Evolutionary conservation across 2,113 vertebrate genomes (phyloP), one percentile per base, ranked within the genome.

Genomic region (Platysternon megacephalum): DNA sequence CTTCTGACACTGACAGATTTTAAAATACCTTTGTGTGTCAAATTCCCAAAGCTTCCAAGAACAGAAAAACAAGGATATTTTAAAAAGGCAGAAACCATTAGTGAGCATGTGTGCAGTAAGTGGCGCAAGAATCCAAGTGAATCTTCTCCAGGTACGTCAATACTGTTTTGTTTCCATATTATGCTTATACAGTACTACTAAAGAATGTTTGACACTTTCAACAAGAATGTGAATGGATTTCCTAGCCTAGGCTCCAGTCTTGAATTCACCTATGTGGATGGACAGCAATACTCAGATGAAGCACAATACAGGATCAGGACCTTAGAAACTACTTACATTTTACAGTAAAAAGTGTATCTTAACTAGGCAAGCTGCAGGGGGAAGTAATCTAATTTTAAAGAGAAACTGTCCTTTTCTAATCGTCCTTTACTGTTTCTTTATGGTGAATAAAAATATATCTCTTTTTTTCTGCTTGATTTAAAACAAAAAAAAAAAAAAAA

Each of bases 1-100:
- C 85, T 96, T 97, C 48, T 93, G 94, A 96, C 92, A 93, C 87
- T 85, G 87, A 17, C 79, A 95, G 91, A 93, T 51, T 97, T 94
- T 91, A 93, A 97, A 96, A 93, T 96, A 84, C 82, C 79, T 90
- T 95, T 79, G 42, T 61, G 53, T 93, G 88, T 93, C 76, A 85
- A 72, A 92, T 52, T 92, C 56, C 46, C 78, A 94, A 29, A 79
- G 58, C 35, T 87, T 95, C 87, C 74, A 87, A 19, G 58, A 42
- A 26, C 21, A 84, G 42, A 88, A 42, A 72, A 35, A 82, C 16
- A 53, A 22, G 22, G 42, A 28, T 86, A 28, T 48, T 80, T 65
- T 96, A 82, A 95, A 96, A 94, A 86, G 8, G 46, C 1, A 81
- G 2, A 65, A 48, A 86, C 87, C 13, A 48, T 6, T 89, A 39